A percentile compares a stretch with the other conserved stretches of the same genome.
Conservation (phyloP, 2,797 vertebrate genomes). For the Mus spretus region DNA sequence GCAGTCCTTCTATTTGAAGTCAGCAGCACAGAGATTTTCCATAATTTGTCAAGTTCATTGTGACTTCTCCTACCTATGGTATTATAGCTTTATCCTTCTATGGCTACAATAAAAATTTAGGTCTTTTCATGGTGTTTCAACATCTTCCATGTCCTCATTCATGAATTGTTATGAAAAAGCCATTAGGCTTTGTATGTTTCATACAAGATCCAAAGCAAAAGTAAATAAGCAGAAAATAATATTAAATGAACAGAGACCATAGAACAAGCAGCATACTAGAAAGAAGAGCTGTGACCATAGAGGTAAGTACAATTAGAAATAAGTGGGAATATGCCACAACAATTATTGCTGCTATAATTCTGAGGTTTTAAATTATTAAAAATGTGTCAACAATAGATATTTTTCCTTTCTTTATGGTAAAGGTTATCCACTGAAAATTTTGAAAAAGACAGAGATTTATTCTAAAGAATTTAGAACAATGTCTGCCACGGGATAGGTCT, state of each 20-base stretch:
- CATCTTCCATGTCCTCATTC: too few relatives aligned
- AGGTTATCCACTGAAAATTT: neutral
- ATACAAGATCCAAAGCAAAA: neutral
- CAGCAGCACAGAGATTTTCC: neutral
- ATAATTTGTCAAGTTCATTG: neutral
- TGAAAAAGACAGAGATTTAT: neutral
- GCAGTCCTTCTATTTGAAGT: conserved; percentile 40
- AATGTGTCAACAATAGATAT: neutral
- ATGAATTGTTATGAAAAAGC: neutral
- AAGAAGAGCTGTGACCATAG: neutral
- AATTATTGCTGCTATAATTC: neutral
- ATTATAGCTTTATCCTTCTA: neutral
- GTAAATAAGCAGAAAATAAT: neutral
- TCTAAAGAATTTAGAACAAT: neutral
- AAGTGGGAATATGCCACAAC: neutral
- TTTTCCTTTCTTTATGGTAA: neutral
- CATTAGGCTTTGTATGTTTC: neutral
- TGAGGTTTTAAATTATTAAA: neutral
- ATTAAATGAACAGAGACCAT: neutral
- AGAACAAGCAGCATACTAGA: neutral
- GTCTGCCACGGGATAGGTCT: neutral
- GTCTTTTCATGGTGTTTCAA: neutral
- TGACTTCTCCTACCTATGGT: neutral
- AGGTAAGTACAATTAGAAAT: neutral
- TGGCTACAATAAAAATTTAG: neutral